Evolutionary conservation across 2,113 vertebrate species (phyloP).

Genomic region (Tyrannus savana): DNA sequence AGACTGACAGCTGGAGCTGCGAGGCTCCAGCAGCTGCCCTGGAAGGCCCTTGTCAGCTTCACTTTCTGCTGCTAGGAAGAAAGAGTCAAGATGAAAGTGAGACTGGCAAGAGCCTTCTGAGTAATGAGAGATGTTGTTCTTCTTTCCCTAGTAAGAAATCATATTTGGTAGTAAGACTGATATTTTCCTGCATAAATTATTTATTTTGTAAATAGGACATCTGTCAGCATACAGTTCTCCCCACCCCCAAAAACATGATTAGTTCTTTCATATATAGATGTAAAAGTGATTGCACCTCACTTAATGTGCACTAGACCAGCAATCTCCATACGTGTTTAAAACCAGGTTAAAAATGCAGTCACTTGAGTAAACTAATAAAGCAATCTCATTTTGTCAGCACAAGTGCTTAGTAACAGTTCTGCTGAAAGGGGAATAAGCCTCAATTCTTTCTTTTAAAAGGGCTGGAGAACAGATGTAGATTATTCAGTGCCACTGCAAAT

Average conservation of each 20-base stretch:
- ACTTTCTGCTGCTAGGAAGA: not conserved
- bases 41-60: not conserved
- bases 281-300: not conserved
- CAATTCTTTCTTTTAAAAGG: slow-evolving; percentile 56
- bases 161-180: not conserved
- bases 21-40: not conserved
- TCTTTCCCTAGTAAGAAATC: not conserved
- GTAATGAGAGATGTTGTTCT: not conserved
- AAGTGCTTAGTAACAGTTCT: not conserved
- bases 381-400: not conserved
- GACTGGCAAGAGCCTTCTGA: not conserved
- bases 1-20: not conserved
- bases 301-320: not conserved
- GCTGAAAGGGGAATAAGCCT: not conserved
- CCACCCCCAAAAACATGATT: not conserved
- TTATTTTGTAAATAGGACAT: not conserved
- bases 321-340: not conserved
- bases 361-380: not conserved
- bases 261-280: not conserved
- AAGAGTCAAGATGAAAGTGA: not conserved
- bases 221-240: not conserved
- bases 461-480: slow-evolving; percentile 72
- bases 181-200: not conserved
- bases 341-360: not conserved
- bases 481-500: slow-evolving; percentile 67